Conservation (phyloP, 2,113 vertebrate species). For the Syngnathus floridae region DNA sequence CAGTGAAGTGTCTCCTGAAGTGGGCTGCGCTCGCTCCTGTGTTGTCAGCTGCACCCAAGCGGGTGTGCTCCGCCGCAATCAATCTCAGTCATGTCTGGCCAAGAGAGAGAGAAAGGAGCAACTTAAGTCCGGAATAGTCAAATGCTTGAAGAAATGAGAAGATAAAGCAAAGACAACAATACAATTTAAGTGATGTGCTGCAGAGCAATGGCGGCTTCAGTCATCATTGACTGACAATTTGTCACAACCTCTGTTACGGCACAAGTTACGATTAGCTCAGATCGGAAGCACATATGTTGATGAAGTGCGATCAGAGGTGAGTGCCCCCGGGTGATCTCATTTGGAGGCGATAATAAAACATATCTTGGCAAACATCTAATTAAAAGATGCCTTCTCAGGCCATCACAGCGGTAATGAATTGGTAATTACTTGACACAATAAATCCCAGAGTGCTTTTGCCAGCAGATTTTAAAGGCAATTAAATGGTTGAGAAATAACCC, state of each 20-base stretch:
- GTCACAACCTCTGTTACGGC: conserved; percentile 28
- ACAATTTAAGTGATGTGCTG: conserved; percentile 1
- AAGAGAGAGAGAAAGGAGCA: not conserved
- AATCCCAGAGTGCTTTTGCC: conserved; percentile 7
- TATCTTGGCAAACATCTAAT: conserved; percentile 30
- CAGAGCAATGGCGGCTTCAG: not conserved
- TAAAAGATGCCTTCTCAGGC: conserved; percentile 18
- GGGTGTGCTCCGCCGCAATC: conserved; percentile 18
- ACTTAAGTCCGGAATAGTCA: conserved; percentile 8
- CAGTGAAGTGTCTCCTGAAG: conserved; percentile 16
- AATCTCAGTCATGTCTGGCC: conserved; percentile 7
- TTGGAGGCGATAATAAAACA: conserved; percentile 48
- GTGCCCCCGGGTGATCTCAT: conserved; percentile 40
- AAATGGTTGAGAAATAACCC: not conserved
- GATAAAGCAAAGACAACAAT: not conserved
- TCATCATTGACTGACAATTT: conserved; percentile 27
- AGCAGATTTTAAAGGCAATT: conserved; percentile 3
- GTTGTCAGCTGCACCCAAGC: conserved; percentile 6
- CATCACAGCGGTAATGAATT: conserved; percentile 19
- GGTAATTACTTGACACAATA: conserved; percentile 32
- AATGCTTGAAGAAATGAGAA: not conserved
- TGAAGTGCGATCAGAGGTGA: conserved; percentile 38
- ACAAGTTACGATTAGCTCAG: conserved; percentile 27
- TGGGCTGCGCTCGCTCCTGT: conserved; percentile 6
- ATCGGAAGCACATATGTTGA: conserved; percentile 27